These are phyloP conservation scores for Tenebrosternarchus preto DNA, from an alignment of 2,113 vertebrate species.

Conservation along the genomic window DNA sequence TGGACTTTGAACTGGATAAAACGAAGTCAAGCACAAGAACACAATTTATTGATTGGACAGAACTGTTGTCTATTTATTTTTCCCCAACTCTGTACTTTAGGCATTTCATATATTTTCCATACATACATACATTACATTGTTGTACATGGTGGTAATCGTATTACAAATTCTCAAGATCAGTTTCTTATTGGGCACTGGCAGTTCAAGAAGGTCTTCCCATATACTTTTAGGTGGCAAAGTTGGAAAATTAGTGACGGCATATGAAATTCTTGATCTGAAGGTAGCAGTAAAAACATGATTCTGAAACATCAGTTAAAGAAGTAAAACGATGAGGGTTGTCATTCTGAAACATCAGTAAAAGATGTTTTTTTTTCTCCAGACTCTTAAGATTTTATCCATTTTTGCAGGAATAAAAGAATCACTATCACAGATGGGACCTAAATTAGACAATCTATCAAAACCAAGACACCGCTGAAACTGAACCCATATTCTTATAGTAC, in stretches of 20 bases:
- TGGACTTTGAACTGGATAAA: neutral
- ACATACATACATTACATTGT: too few relatives aligned
- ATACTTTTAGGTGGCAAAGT: neutral
- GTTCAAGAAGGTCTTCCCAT: neutral
- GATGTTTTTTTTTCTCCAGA: too few relatives aligned
- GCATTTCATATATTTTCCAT: neutral
- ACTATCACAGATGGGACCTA: too few relatives aligned
- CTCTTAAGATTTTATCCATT: too few relatives aligned
- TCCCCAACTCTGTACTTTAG: neutral
- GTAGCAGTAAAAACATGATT: neutral
- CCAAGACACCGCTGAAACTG: neutral
- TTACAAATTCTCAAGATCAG: neutral
- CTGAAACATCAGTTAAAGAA: too few relatives aligned
- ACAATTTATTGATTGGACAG: neutral
- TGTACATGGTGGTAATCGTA: neutral
- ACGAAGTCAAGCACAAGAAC: neutral
- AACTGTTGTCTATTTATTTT: too few relatives aligned
- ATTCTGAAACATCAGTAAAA: too few relatives aligned
- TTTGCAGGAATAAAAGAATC: too few relatives aligned
- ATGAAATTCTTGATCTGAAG: too few relatives aligned
- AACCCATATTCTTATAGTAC: neutral
- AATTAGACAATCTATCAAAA: too few relatives aligned
- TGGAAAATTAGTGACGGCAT: too few relatives aligned
- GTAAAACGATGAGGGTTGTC: too few relatives aligned
- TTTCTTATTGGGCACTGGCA: neutral